A percentile compares a stretch with the other conserved stretches of the same genome.
Conservation (phyloP, 2,113 vertebrate species). For the Opisthocomus hoazin region DNA sequence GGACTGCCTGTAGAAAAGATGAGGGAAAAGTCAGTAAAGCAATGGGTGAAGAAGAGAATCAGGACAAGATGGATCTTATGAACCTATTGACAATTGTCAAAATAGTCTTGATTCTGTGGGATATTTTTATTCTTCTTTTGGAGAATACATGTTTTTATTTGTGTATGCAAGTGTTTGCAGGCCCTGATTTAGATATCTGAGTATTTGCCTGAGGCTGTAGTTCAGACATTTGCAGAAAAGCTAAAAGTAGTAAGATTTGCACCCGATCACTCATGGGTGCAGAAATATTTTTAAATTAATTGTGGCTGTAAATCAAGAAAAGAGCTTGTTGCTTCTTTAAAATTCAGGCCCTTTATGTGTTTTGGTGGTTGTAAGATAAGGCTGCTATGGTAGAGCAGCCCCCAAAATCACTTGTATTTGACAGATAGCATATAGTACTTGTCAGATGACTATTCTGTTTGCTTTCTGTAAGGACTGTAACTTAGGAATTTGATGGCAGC, state of each 20-base stretch:
- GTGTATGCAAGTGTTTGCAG: background rate
- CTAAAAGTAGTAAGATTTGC: background rate
- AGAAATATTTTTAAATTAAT: slow-evolving; percentile 6
- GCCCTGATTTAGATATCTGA: background rate
- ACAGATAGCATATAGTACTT: background rate
- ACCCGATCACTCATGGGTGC: background rate
- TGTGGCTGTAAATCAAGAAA: background rate
- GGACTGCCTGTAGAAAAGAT: background rate
- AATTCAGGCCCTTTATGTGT: background rate
- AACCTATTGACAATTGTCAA: background rate
- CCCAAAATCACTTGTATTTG: background rate
- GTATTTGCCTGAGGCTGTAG: background rate
- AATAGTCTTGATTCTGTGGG: background rate
- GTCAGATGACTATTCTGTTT: background rate
- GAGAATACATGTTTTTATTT: background rate
- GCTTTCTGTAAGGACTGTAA: background rate
- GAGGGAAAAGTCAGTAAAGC: background rate
- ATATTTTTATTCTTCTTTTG: background rate
- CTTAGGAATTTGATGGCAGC: background rate
- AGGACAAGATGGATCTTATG: background rate
- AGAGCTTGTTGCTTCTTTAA: background rate
- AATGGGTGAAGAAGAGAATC: background rate
- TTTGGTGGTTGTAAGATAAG: background rate
- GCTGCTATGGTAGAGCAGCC: background rate
- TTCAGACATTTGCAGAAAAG: background rate